Evolutionary conservation across 2,797 vertebrate species (phyloP), one percentile per base, ranked within the genome.

Genomic region (Anisognathus igniventris): DNA sequence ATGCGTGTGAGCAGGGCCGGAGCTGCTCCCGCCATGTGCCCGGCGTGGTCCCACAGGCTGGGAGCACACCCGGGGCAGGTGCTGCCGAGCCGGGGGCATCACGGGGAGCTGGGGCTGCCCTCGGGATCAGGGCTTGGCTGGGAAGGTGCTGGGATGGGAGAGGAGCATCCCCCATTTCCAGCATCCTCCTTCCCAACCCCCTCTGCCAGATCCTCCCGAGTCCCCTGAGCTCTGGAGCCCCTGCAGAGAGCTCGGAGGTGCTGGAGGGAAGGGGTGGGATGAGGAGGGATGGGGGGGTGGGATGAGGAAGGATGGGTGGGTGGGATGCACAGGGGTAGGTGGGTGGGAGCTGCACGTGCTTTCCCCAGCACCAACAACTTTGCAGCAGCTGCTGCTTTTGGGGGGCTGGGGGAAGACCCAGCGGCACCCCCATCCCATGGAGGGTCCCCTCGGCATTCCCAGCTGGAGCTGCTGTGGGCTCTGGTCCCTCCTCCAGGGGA

Each of bases 31-130:
- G 0, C 24, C 3, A 5, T 11, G 44, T 58, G 16, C 66, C 65
- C 5, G 1, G 39, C 83, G 3, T 10, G 3, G 2, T 44, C 76
- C 66, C 12, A 0, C 1, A 0, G n/a, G 48, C 33, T 33, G 3
- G 1, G 58, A 44, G 40, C 22, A 19, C 33, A 6, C 33, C 37
- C 4, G 0, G 58, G 67, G 68, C 60, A 61, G 82, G 40, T 56
- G 72, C 83, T 2, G 0, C 40, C 10, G 2, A 37, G 42, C 72
- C 1, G 1, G 71, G 71, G 76, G 30, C 71, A 12, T 1, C 12
- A 3, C 6, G 0, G 28, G 0, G 3, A 67, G 24, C 58, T 3
- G 6, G 61, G 53, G 48, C 31, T 8, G 6, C 61, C 13, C 42
- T 14, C 0, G 10, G 83, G 11, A 24, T 2, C 7, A 0, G 31